phyloP scores from a whole-genome alignment of 2,113 vertebrate species.

The Petromus typicus region DNA sequence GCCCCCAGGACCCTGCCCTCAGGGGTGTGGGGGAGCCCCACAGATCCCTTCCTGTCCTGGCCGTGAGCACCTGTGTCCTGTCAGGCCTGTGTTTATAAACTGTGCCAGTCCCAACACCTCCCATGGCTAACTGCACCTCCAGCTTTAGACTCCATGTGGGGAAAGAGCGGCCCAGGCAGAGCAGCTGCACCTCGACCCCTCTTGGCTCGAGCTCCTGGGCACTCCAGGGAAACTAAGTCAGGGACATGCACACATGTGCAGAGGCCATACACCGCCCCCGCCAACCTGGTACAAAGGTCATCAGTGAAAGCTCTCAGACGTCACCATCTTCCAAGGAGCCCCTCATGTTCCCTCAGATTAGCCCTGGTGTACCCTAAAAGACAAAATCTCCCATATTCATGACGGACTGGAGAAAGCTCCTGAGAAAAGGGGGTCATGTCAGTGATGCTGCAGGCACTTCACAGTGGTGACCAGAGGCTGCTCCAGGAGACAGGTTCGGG shows the following conservation, averaged over 20 bases:
- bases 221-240: neutral
- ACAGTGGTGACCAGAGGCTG: neutral
- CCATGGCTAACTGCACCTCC: neutral
- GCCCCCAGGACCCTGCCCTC: neutral
- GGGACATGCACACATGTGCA: neutral
- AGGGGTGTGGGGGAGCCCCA: rapidly evolving
- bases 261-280: too few relatives aligned
- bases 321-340: neutral
- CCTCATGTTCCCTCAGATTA: rapidly evolving
- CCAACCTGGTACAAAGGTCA: neutral
- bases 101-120: neutral
- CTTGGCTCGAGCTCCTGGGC: neutral
- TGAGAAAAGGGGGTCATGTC: neutral
- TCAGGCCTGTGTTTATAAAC: conserved; percentile 44
- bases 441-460: neutral
- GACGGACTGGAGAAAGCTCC: neutral
- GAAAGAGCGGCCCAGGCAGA: neutral
- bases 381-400: neutral
- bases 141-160: rapidly evolving
- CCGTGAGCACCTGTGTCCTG: neutral
- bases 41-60: conserved; percentile 48
- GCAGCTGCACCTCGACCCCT: rapidly evolving
- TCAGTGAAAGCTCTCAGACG: neutral
- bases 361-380: neutral
- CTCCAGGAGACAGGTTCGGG: neutral